A percentile compares a stretch with the other conserved stretches of the same genome.
Conservation (phyloP, 1,140 invertebrate genomes). For the Drosophila nigrodunni region DNA sequence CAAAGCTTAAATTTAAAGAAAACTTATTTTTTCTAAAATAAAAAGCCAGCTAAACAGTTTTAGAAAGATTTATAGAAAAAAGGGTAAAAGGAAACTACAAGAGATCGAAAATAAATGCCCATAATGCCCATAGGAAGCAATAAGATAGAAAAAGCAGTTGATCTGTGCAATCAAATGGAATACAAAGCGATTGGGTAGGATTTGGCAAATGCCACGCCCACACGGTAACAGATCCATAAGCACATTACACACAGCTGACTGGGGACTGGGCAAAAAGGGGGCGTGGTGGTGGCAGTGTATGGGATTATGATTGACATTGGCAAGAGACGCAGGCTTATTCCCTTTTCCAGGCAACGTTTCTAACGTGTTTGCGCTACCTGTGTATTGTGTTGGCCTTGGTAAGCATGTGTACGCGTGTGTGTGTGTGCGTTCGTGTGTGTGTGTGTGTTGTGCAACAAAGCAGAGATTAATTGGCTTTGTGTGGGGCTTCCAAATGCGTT, state of each 20-base stretch:
- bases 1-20: too few species aligned
- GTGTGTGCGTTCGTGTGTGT: constrained; percentile 21
- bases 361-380: constrained; percentile 2
- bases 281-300: neutral
- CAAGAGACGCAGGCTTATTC: constrained; percentile 15
- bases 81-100: too few species aligned
- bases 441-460: constrained; percentile 54
- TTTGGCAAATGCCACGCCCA: constrained; percentile 3
- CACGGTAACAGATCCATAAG: constrained; percentile 17
- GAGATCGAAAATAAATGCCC: neutral
- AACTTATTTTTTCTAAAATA: too few species aligned
- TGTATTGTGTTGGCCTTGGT: neutral
- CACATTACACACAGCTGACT: constrained; percentile 15
- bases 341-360: constrained; percentile 8
- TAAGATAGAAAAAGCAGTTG: neutral
- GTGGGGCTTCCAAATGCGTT: constrained; percentile 59
- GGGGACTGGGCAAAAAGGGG: neutral
- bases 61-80: too few species aligned
- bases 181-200: constrained; percentile 3
- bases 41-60: too few species aligned
- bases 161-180: constrained; percentile 15
- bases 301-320: constrained; percentile 47
- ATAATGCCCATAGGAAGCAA: neutral
- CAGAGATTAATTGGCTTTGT: constrained; percentile 71
- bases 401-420: constrained; percentile 10